These are phyloP conservation scores for Galeruca laticollis DNA, from an alignment of 2,888 invertebrate species.

Conservation along the genomic window DNA sequence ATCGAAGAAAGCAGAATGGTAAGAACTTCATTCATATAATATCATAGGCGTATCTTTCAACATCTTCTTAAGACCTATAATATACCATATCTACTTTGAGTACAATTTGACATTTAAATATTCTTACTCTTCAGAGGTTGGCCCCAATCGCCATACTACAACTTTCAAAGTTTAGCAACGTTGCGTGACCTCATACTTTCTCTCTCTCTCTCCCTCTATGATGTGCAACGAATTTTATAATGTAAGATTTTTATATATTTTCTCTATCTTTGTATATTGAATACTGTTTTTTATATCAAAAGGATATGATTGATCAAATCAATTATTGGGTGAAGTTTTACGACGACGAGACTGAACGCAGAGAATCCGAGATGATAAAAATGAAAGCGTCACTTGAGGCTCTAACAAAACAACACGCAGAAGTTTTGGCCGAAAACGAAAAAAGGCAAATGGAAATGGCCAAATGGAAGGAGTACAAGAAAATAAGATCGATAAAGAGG, in stretches of 20 bases:
- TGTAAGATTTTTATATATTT: too few relatives aligned
- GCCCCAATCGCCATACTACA: too few relatives aligned
- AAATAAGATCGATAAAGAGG: conserved; percentile 49
- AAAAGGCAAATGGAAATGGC: conserved; percentile 52
- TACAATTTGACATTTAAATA: too few relatives aligned
- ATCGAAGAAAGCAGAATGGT: conserved; percentile 55
- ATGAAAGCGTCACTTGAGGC: conserved; percentile 53
- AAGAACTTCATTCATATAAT: too few relatives aligned
- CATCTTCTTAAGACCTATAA: too few relatives aligned
- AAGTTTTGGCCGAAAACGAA: conserved; percentile 48
- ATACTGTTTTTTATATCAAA: conserved; percentile 8
- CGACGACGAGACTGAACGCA: conserved; percentile 56
- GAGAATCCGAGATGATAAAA: conserved; percentile 53
- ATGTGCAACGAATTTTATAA: too few relatives aligned
- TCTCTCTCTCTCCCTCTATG: too few relatives aligned
- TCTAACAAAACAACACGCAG: conserved; percentile 48
- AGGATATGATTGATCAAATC: conserved; percentile 57
- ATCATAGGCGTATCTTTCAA: too few relatives aligned
- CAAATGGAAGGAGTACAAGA: conserved; percentile 54
- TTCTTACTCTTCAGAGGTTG: too few relatives aligned
- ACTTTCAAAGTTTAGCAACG: too few relatives aligned
- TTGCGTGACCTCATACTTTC: too few relatives aligned
- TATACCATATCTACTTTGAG: too few relatives aligned
- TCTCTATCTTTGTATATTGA: not conserved
- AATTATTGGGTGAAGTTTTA: conserved; percentile 60